Evolutionary conservation across 2,113 vertebrate species (phyloP).

Genomic region (Mormoops blainvillei): DNA sequence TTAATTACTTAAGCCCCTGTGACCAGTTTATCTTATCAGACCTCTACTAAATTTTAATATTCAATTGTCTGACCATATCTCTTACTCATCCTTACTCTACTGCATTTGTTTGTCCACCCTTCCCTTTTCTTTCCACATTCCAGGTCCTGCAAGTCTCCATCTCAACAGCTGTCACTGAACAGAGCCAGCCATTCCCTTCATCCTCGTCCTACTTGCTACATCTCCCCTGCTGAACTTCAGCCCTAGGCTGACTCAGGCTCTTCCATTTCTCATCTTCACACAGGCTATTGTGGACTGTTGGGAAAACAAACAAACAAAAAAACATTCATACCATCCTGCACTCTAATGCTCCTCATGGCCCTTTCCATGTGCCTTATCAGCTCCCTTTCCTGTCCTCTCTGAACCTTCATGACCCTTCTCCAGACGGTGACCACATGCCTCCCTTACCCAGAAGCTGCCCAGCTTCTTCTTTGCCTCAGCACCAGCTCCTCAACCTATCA

Average conservation of each 20-base stretch:
- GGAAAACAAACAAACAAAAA: no score
- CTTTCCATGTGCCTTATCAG: background rate
- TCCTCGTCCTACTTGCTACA: background rate
- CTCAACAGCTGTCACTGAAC: background rate
- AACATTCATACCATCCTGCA: background rate
- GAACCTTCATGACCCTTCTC: background rate
- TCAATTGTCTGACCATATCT: background rate
- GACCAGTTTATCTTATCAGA: background rate
- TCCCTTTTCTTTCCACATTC: background rate
- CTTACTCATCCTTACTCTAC: background rate
- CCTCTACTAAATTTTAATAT: background rate
- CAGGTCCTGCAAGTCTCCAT: no score
- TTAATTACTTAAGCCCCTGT: background rate
- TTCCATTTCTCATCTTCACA: background rate
- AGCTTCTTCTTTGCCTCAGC: background rate
- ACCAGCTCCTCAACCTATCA: background rate
- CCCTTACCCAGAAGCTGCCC: background rate
- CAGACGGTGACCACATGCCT: background rate
- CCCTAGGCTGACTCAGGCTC: no score
- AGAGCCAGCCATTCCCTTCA: background rate
- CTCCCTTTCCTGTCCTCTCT: background rate
- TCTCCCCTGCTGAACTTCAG: background rate
- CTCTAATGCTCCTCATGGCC: background rate
- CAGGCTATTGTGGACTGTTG: background rate
- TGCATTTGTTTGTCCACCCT: no score